These are phyloP conservation scores for Medauroidea extradentata DNA, from an alignment of 1,140 invertebrate species.

Conservation along the genomic window DNA sequence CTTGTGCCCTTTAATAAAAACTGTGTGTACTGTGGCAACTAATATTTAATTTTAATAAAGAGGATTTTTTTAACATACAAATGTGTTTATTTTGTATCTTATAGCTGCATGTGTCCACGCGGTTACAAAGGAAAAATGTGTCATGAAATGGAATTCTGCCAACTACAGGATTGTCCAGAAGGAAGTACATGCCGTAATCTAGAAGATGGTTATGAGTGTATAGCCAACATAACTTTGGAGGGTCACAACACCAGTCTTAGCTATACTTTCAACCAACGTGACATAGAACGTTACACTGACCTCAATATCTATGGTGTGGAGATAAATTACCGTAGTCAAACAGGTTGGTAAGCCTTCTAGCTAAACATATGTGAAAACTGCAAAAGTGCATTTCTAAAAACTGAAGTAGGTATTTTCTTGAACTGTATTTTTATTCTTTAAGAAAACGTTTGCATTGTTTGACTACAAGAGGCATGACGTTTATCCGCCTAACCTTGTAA, in stretches of 20 bases:
- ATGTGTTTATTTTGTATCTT: no score
- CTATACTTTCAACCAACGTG: conserved; percentile 37
- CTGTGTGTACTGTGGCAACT: no score
- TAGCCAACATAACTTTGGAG: conserved; percentile 83
- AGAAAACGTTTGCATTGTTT: no score
- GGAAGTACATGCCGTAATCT: conserved; percentile 81
- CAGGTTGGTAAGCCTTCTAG: background rate
- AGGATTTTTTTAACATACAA: no score
- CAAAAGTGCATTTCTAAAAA: no score
- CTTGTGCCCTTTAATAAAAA: no score
- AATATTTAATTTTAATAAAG: no score
- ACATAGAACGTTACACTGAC: background rate
- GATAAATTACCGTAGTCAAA: conserved; percentile 50
- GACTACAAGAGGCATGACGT: no score
- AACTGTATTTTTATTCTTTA: no score
- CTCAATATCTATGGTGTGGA: conserved; percentile 45
- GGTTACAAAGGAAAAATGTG: conserved; percentile 93
- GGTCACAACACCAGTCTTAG: conserved; percentile 57
- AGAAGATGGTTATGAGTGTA: conserved; percentile 86
- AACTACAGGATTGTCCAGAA: conserved; percentile 71
- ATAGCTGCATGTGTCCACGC: conserved; percentile 73
- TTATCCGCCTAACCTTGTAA: no score
- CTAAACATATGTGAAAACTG: no score
- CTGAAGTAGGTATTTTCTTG: no score
- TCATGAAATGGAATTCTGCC: conserved; percentile 88